Percentiles rank a stretch among this genome's conserved stretches.
Evolutionary conservation across 2,888 invertebrate species (phyloP).

Genomic region (Antheraea assamensis): DNA sequence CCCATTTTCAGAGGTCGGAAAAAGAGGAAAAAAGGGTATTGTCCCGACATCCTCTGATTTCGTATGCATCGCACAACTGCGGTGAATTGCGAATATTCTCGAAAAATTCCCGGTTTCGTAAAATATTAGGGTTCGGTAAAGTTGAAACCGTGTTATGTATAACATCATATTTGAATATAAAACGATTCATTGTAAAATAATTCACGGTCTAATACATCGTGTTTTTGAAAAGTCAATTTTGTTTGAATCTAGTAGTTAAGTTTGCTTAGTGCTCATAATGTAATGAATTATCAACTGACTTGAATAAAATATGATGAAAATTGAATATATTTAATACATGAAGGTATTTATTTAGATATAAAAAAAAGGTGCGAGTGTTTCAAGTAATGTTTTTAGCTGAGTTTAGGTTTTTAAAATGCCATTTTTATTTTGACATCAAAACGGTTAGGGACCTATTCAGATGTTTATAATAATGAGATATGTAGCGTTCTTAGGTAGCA

Average conservation of each 20-base stretch:
- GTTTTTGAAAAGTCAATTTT: not conserved
- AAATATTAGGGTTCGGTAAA: constrained; percentile 24
- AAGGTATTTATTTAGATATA: too few species aligned
- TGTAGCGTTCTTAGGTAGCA: too few species aligned
- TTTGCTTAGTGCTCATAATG: not conserved
- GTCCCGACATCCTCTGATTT: constrained; percentile 53
- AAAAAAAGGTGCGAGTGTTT: too few species aligned
- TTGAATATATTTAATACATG: too few species aligned
- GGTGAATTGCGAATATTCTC: constrained; percentile 38
- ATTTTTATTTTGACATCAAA: too few species aligned
- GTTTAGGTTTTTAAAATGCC: too few species aligned
- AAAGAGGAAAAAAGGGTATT: constrained; percentile 52
- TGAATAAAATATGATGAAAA: too few species aligned
- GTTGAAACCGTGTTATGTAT: constrained; percentile 19
- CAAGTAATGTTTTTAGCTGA: too few species aligned
- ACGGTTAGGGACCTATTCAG: not conserved
- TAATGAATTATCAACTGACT: not conserved
- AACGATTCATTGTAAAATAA: constrained; percentile 1
- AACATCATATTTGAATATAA: constrained; percentile 17
- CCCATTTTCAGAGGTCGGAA: constrained; percentile 39
- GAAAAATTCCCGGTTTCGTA: constrained; percentile 41
- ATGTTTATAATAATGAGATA: not conserved
- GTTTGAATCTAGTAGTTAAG: not conserved
- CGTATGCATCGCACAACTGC: constrained; percentile 55
- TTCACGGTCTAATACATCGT: not conserved